Evolutionary conservation across 2,113 vertebrate genomes (phyloP).

Genomic region (Chaetura pelagica): DNA sequence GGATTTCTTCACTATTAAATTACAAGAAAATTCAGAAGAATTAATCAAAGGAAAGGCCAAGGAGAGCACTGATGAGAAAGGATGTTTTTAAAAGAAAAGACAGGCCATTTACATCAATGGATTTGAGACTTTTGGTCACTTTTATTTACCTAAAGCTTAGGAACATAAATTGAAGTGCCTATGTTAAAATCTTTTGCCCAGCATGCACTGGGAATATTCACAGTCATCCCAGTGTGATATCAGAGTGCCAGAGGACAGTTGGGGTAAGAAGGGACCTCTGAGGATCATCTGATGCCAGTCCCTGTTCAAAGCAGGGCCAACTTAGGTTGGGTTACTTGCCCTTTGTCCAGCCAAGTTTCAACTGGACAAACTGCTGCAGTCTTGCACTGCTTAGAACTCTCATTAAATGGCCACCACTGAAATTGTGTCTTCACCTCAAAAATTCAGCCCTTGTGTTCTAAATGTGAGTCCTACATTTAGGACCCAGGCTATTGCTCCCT

Average conservation of each 20-base stretch:
- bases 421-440: not conserved
- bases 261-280: not conserved
- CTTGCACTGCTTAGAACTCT: not conserved
- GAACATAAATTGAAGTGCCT: not conserved
- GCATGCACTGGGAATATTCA: not conserved
- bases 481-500: not conserved
- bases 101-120: not conserved
- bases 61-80: not conserved
- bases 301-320: not conserved
- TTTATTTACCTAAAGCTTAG: not conserved
- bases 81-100: not conserved
- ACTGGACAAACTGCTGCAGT: not conserved
- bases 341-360: not conserved
- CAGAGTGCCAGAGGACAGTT: not conserved
- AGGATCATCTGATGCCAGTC: not conserved
- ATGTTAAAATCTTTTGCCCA: not conserved
- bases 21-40: not conserved
- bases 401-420: accelerated
- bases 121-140: not conserved
- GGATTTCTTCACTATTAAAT: not conserved
- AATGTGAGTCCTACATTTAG: not conserved
- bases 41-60: not conserved
- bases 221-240: not conserved
- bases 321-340: not conserved
- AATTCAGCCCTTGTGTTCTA: not conserved